Evolutionary conservation across 2,888 invertebrate genomes (phyloP), one percentile per base, ranked within the genome.

Genomic region (Nomada ferruginata): DNA sequence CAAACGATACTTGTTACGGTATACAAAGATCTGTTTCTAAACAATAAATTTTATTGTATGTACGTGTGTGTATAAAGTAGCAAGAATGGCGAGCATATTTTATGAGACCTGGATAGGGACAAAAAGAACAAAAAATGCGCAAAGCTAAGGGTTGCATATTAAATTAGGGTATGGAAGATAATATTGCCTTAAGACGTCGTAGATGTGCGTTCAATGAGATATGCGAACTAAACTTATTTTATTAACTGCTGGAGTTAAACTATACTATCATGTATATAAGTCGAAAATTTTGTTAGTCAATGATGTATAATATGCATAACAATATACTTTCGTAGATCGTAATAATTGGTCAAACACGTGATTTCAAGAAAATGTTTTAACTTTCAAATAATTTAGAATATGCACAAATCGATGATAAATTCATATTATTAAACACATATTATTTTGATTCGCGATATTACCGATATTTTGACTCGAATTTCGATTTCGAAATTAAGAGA

Each of bases 141-240:
- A 64, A 57, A 64, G 68, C 26, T 50, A 65, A 53, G 59, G 23
- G 55, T 74, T 60, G 81, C 73, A 69, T 69, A 82, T 36, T 52
- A n/a, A 52, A 60, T 74, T 79, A 79, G 76, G 52, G 83, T 76
- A 85, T 55, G 73, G 47, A 73, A 71, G 83, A 74, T 76, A 83
- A 84, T 80, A 90, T 89, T 90, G 90, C 90, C 90, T 91, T 91
- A 90, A 87, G 77, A 91, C 69, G 85, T 85, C 69, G 85, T 85
- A 85, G 85, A 85, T 82, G 76, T 85, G 85, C 81, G 84, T 87
- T 87, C 81, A 80, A 83, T 59, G 55, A 77, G 63, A 55, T 84
- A 77, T 53, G 61, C 80, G 47, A 80, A 74, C 76, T 79, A 79
- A 70, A 36, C 36, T 36, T 36, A 36, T 36, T 36, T 36, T 36